These are phyloP conservation scores for Pelmatolapia mariae DNA, from an alignment of 2,113 vertebrate genomes.

Conservation along the genomic window DNA sequence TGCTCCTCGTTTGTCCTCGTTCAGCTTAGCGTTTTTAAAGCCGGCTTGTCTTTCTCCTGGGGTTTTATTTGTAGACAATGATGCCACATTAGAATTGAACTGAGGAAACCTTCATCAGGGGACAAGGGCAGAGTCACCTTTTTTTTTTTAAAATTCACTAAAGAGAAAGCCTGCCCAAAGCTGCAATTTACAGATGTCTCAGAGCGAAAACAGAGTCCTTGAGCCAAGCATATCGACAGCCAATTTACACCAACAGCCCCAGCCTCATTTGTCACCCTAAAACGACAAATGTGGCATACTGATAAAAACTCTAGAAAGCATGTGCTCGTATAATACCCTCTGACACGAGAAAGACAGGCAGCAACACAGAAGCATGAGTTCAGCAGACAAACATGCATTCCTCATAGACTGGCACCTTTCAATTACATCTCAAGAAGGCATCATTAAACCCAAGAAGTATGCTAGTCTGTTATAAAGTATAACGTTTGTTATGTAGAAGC, in stretches of 20 bases:
- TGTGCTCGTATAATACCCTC: background rate
- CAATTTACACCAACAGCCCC: background rate
- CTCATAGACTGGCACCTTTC: constrained; percentile 2
- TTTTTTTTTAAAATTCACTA: background rate
- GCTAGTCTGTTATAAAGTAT: background rate
- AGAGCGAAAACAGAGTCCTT: background rate
- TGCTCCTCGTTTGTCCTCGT: background rate
- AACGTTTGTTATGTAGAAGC: background rate
- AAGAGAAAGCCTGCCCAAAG: background rate
- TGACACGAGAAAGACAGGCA: background rate
- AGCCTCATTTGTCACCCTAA: background rate
- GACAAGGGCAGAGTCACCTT: background rate
- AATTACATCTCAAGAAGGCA: constrained; percentile 3
- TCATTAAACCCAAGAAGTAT: background rate
- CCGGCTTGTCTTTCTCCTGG: background rate
- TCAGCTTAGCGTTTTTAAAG: background rate
- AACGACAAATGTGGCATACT: background rate
- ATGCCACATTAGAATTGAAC: constrained; percentile 24
- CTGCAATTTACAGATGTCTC: background rate
- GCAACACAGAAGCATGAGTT: background rate
- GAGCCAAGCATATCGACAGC: background rate
- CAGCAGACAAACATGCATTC: constrained; percentile 22
- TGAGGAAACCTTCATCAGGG: background rate
- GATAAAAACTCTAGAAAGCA: background rate
- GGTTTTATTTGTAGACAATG: background rate